A percentile compares a stretch with the other conserved stretches of the same genome.
Evolutionary conservation across 2,888 invertebrate genomes (phyloP).

Genomic region (Portevinia maculata): DNA sequence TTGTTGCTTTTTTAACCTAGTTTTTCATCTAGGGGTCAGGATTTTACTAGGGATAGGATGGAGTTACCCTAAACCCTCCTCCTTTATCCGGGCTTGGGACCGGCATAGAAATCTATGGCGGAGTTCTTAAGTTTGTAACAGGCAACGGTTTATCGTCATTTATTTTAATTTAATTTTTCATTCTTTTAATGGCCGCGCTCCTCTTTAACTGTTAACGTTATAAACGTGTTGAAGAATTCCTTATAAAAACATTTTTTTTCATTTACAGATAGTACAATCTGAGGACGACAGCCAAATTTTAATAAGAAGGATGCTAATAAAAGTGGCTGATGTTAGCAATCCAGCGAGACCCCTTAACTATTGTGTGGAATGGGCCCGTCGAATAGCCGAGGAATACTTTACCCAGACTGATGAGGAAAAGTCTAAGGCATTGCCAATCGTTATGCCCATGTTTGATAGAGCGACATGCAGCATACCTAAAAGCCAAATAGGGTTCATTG

Average conservation of each 20-base stretch:
- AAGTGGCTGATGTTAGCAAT: slow-evolving; percentile 99
- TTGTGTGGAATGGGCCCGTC: slow-evolving; percentile 95
- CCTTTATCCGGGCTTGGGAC: too few species aligned
- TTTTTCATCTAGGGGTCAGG: too few species aligned
- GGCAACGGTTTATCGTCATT: too few species aligned
- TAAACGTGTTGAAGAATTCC: too few species aligned
- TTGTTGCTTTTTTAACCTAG: too few species aligned
- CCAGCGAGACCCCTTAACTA: slow-evolving; percentile 93
- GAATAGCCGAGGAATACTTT: slow-evolving; percentile 98
- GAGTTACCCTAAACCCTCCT: too few species aligned
- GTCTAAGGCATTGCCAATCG: slow-evolving; percentile 92
- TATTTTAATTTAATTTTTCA: too few species aligned
- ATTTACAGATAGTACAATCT: slow-evolving; percentile 78
- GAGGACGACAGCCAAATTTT: slow-evolving; percentile 91
- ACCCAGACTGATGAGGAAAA: slow-evolving; percentile 99
- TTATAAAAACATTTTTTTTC: background rate
- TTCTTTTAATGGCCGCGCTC: too few species aligned
- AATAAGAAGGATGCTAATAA: slow-evolving; percentile 98
- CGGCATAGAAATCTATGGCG: too few species aligned
- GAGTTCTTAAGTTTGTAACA: too few species aligned
- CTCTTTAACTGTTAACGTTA: too few species aligned
- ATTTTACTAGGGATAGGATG: too few species aligned
- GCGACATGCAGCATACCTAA: slow-evolving; percentile 97
- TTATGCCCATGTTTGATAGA: slow-evolving; percentile 99
- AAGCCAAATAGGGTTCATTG: slow-evolving; percentile 98